Evolutionary conservation across 2,797 vertebrate genomes (phyloP).

Genomic region (Cynodonichthys magdalenae): DNA sequence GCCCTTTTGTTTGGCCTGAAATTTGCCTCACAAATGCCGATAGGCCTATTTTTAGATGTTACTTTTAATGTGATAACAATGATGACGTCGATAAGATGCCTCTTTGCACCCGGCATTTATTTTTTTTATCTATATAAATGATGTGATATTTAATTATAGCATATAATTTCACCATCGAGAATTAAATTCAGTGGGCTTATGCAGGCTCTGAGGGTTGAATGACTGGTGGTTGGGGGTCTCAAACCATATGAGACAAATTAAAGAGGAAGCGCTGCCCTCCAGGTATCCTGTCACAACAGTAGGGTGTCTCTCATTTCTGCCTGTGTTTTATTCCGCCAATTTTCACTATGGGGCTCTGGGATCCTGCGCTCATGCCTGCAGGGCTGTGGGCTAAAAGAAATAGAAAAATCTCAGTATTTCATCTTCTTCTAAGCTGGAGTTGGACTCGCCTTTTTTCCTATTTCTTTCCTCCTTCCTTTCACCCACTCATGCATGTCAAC

Average conservation of each 20-base stretch:
- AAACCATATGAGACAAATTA: slow-evolving; percentile 80
- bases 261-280: slow-evolving; percentile 76
- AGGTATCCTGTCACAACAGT: slow-evolving; percentile 79
- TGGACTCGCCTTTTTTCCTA: slow-evolving; percentile 13
- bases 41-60: slow-evolving; percentile 65
- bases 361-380: slow-evolving; percentile 49
- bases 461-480: neutral
- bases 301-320: slow-evolving; percentile 67
- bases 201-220: slow-evolving; percentile 59
- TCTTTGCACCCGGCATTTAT: slow-evolving; percentile 48
- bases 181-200: slow-evolving; percentile 70
- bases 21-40: slow-evolving; percentile 49
- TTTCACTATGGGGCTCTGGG: slow-evolving; percentile 60
- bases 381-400: slow-evolving; percentile 50
- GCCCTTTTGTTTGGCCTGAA: slow-evolving; percentile 63
- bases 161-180: slow-evolving; percentile 70
- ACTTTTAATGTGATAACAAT: slow-evolving; percentile 70
- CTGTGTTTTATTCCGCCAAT: slow-evolving; percentile 76
- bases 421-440: slow-evolving; percentile 37
- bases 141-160: slow-evolving; percentile 75
- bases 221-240: slow-evolving; percentile 74
- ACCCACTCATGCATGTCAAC: slow-evolving; percentile 44
- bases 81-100: slow-evolving; percentile 62
- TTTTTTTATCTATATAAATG: slow-evolving; percentile 32
- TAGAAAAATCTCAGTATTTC: slow-evolving; percentile 43